Evolutionary conservation across 2,113 vertebrate species (phyloP).

Genomic region (Grammatotria lemairii): DNA sequence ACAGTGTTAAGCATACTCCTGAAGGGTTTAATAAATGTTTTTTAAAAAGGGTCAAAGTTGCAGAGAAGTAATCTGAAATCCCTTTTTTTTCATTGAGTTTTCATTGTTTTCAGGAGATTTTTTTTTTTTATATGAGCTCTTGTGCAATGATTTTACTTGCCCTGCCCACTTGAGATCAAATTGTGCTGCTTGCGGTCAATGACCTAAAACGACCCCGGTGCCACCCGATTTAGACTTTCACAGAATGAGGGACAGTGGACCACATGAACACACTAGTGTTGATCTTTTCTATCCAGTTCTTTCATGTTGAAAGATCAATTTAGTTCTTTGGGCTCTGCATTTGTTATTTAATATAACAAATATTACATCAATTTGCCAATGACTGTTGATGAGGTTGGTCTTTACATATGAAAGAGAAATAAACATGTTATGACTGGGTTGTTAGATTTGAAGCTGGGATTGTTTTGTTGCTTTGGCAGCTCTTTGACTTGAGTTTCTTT

Average conservation of each 20-base stretch:
- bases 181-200: rapidly evolving
- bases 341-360: not conserved
- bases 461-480: not conserved
- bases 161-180: not conserved
- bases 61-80: not conserved
- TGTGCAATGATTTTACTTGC: not conserved
- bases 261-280: not conserved
- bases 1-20: not conserved
- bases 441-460: not conserved
- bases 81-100: not conserved
- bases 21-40: not conserved
- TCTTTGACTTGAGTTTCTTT: not conserved
- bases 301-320: not conserved
- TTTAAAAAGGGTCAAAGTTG: not conserved
- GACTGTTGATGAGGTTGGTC: not conserved
- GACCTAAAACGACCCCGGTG: rapidly evolving
- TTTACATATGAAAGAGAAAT: not conserved
- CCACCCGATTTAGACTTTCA: not conserved
- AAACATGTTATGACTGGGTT: not conserved
- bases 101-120: not conserved
- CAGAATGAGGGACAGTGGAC: not conserved
- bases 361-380: not conserved
- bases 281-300: not conserved
- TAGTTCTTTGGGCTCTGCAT: not conserved
- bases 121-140: not conserved